Evolutionary conservation across 2,797 vertebrate genomes (phyloP), one percentile per base, ranked within the genome.

Genomic region (Vipera latastei): DNA sequence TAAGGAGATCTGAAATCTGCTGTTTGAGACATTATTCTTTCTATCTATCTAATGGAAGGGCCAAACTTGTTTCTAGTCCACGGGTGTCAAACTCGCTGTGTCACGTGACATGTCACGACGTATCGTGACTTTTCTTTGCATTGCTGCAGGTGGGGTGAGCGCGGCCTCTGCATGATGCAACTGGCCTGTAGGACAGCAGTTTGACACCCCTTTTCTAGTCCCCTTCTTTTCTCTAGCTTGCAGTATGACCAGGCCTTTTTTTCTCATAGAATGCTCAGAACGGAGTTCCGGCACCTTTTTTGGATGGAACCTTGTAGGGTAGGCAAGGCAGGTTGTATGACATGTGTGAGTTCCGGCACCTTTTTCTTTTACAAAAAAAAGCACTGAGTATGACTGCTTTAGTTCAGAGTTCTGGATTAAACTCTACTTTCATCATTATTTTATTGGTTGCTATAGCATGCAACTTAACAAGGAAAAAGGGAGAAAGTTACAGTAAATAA

Each of bases 391-490:
- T 87, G 86, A 91, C 91, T 55, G 95, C 90, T 89, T 90, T 78
- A 94, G 91, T 8, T 0, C 6, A 57, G 18, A 44, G 44, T 5
- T 85, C n/a, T 48, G 44, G 61, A 22, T 88, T 63, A 92, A 86
- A 16, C 69, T 86, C 20, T 93, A 89, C 25, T 93, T 92, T 91
- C 63, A 48, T 25, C 92, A 65, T n/a, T 32, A 59, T 89, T 91
- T 94, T 86, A 20, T 25, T 93, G 94, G 94, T 88, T 95, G 83
- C 28, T 94, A 48, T 60, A 89, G 4, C 6, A 73, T 32, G 48
- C 63, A 86, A 22, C 59, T 91, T 61, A 91, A 83, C 8, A 28
- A 25, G 90, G 55, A 93, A 94, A 90, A 7, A 14, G 94, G 91
- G 94, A 13, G 83, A 59, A 94, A 20, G 69, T 94, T 95, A 85